phyloP scores from a whole-genome alignment of 2,113 vertebrate genomes.

The Alligator sinensis region DNA sequence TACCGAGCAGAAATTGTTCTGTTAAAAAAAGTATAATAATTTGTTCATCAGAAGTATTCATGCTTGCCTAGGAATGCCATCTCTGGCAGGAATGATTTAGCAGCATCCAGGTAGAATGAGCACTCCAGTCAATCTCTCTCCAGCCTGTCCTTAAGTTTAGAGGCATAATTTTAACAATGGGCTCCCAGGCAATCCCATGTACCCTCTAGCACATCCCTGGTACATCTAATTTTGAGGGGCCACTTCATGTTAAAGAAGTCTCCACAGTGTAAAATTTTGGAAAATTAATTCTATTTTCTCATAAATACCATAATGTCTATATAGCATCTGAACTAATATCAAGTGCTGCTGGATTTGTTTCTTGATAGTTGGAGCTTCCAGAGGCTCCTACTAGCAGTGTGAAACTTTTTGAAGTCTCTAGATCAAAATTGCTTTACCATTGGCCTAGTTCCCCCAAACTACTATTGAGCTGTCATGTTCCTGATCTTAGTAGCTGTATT shows the following conservation, averaged over 20 bases:
- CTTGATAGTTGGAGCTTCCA: not conserved
- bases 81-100: constrained; percentile 55
- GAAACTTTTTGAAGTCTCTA: not conserved
- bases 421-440: not conserved
- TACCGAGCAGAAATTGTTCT: not conserved
- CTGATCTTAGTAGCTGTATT: not conserved
- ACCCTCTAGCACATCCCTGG: constrained; percentile 36
- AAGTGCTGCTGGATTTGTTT: not conserved
- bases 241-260: constrained; percentile 3
- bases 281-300: not conserved
- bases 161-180: constrained; percentile 14
- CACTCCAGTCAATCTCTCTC: no score
- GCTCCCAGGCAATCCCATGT: accelerated
- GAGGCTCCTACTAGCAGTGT: not conserved
- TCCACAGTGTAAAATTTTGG: not conserved
- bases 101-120: not conserved
- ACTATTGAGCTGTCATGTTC: not conserved
- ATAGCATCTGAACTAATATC: not conserved
- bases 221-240: not conserved
- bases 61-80: not conserved
- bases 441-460: not conserved
- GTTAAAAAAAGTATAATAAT: constrained; percentile 2
- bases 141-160: not conserved
- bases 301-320: not conserved
- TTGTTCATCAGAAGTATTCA: constrained; percentile 9